Percentiles rank a stretch among this genome's conserved stretches.
These are phyloP conservation scores for Acrossocheilus wenchowensis DNA, from an alignment of 2,797 vertebrate species.

Conservation along the genomic window DNA sequence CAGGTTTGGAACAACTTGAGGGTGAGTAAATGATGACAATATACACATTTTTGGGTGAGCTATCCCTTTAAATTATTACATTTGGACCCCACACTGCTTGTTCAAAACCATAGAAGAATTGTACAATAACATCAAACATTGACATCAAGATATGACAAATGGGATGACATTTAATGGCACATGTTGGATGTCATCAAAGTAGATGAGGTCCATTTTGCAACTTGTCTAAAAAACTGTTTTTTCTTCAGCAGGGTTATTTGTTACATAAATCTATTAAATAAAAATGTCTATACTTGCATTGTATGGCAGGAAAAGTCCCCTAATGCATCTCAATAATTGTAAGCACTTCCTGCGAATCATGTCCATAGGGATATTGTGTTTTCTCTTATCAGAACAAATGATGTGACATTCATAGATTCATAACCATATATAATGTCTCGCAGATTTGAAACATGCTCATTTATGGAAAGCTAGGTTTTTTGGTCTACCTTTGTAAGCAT, in stretches of 20 bases:
- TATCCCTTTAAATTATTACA: not conserved
- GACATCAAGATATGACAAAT: not conserved
- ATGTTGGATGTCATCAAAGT: slow-evolving; percentile 33
- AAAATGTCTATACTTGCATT: slow-evolving; percentile 2
- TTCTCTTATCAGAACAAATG: slow-evolving; percentile 22
- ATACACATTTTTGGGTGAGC: not conserved
- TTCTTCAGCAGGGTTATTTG: slow-evolving; percentile 1
- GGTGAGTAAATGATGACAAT: no score
- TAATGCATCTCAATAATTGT: slow-evolving; percentile 19
- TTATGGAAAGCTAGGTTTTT: slow-evolving; percentile 24
- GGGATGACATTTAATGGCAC: not conserved
- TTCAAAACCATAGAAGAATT: not conserved
- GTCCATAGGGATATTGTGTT: slow-evolving; percentile 17
- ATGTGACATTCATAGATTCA: slow-evolving; percentile 16
- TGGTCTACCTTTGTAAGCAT: slow-evolving; percentile 23
- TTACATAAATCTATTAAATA: slow-evolving; percentile 15
- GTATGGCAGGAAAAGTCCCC: slow-evolving; percentile 11
- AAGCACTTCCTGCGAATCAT: slow-evolving; percentile 8
- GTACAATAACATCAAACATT: not conserved
- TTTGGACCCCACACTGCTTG: no score
- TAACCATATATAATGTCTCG: slow-evolving; percentile 32
- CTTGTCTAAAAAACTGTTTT: not conserved
- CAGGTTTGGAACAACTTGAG: not conserved
- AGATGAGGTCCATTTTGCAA: slow-evolving; percentile 61
- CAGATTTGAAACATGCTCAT: slow-evolving; percentile 31